These are phyloP conservation scores for Lysandra bellargus DNA, from an alignment of 2,888 invertebrate genomes.

Conservation along the genomic window DNA sequence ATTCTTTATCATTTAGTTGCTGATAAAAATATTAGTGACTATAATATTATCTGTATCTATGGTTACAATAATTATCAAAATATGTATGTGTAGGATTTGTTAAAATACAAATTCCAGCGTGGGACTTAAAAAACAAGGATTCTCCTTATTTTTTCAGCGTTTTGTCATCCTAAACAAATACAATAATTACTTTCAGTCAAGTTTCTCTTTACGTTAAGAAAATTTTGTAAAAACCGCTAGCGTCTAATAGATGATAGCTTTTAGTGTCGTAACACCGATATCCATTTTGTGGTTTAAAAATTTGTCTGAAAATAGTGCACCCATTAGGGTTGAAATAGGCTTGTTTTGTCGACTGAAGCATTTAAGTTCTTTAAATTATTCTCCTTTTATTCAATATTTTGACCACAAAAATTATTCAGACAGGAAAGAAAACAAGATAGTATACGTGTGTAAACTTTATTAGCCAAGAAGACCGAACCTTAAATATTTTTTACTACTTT, in stretches of 20 bases:
- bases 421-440: conserved; percentile 34
- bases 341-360: neutral
- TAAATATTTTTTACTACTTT: conserved; percentile 40
- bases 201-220: neutral
- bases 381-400: neutral
- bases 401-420: neutral
- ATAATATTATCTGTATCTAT: too few relatives aligned
- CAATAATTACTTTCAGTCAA: neutral
- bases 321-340: neutral
- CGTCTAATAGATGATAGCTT: neutral
- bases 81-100: too few relatives aligned
- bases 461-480: conserved; percentile 38
- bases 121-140: too few relatives aligned
- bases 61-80: too few relatives aligned
- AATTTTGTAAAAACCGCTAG: neutral
- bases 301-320: neutral
- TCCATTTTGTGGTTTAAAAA: neutral
- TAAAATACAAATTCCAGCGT: too few relatives aligned
- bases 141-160: neutral
- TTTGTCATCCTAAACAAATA: neutral
- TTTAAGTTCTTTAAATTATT: neutral
- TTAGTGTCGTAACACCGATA: neutral
- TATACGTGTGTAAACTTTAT: conserved; percentile 39
- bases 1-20: neutral
- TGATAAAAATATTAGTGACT: neutral